These are phyloP conservation scores for Felis chaus DNA, from an alignment of 2,113 vertebrate species.

Conservation along the genomic window DNA sequence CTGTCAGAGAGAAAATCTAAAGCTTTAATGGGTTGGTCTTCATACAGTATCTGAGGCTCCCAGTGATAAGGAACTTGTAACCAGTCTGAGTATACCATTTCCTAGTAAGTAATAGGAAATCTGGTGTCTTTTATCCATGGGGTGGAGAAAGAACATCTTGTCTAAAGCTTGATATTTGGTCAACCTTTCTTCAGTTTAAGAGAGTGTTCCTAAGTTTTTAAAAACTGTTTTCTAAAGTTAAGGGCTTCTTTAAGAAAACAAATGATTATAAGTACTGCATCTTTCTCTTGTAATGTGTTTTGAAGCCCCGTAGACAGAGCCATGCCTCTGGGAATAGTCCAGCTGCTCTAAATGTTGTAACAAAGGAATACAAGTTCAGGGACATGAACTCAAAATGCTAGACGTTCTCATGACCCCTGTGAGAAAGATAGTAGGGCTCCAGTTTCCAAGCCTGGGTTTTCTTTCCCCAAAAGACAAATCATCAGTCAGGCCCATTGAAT, in stretches of 20 bases:
- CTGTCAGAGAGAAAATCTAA: background rate
- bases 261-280: background rate
- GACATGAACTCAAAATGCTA: conserved; percentile 55
- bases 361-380: conserved; percentile 58
- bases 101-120: background rate
- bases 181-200: background rate
- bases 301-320: conserved; percentile 27
- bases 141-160: background rate
- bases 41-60: background rate
- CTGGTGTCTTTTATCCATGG: background rate
- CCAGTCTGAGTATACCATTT: background rate
- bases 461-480: conserved; percentile 50
- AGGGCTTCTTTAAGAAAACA: conserved; percentile 54
- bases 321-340: conserved; percentile 58
- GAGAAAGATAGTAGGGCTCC: conserved; percentile 61
- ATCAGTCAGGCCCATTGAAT: background rate
- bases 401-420: conserved; percentile 70
- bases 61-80: background rate
- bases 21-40: background rate
- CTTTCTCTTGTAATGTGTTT: conserved; percentile 44
- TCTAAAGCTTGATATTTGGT: background rate
- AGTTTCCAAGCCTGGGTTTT: conserved; percentile 58
- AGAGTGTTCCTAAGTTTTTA: background rate
- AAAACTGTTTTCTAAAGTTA: background rate
- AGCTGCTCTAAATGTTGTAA: conserved; percentile 57